Conservation (phyloP, 2,113 vertebrate species). For the Sylvilagus bachmani region DNA sequence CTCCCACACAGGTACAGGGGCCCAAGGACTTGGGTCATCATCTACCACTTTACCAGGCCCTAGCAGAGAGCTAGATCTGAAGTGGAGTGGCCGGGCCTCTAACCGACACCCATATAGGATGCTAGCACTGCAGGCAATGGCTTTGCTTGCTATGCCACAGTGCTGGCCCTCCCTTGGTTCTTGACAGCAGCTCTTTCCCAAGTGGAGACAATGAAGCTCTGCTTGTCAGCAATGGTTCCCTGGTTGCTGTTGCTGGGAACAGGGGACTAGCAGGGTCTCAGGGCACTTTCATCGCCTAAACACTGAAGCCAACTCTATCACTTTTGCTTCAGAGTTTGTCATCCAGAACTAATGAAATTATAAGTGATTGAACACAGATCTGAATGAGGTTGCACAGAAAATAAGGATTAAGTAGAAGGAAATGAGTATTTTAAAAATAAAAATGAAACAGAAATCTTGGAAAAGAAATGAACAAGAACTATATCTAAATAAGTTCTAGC, state of each 20-base stretch:
- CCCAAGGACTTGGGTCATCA: too few species aligned
- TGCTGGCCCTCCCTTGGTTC: too few species aligned
- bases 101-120: too few species aligned
- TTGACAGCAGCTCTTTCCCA: background rate
- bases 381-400: background rate
- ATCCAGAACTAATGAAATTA: background rate
- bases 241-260: background rate
- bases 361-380: background rate
- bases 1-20: too few species aligned
- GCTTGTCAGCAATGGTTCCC: background rate
- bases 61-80: too few species aligned
- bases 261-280: background rate
- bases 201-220: background rate
- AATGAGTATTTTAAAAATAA: background rate
- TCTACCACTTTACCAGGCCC: too few species aligned
- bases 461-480: background rate
- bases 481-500: background rate
- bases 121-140: too few species aligned
- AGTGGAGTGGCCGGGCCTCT: too few species aligned
- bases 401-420: background rate
- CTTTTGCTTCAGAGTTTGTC: background rate
- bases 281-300: background rate
- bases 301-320: background rate
- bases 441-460: background rate
- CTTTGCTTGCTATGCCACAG: too few species aligned